Evolutionary conservation across 1,140 invertebrate species (phyloP).

Genomic region (Drosophila bocqueti): DNA sequence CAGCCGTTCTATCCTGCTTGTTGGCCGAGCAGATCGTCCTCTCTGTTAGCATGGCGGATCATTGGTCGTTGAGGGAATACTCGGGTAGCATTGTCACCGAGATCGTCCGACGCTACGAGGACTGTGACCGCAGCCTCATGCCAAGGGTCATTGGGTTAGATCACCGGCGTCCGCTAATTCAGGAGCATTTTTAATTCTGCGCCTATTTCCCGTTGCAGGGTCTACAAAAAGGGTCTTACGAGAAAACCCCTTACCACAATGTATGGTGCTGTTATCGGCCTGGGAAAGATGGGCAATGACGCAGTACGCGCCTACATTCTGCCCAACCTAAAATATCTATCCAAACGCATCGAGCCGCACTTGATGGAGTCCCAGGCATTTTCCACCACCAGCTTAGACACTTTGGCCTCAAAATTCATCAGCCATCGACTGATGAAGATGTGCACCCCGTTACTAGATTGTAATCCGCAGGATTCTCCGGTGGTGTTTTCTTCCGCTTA

Average conservation of each 20-base stretch:
- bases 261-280: constrained; percentile 48
- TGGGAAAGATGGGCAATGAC: constrained; percentile 45
- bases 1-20: constrained; percentile 41
- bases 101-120: constrained; percentile 20
- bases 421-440: constrained; percentile 53
- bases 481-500: constrained; percentile 8
- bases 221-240: constrained; percentile 31
- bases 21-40: constrained; percentile 11
- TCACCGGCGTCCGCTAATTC: background rate
- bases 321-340: constrained; percentile 28
- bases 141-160: constrained; percentile 40
- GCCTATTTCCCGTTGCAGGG: constrained; percentile 2
- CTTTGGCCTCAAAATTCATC: constrained; percentile 35
- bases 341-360: constrained; percentile 21
- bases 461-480: constrained; percentile 4
- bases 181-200: background rate
- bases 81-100: constrained; percentile 40
- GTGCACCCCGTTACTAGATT: constrained; percentile 38
- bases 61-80: constrained; percentile 56
- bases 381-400: background rate
- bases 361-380: background rate
- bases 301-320: constrained; percentile 33
- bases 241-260: constrained; percentile 32
- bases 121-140: constrained; percentile 13
- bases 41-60: background rate